Conservation (phyloP, 2,888 invertebrate species). For the Hypercompe scribonia region DNA sequence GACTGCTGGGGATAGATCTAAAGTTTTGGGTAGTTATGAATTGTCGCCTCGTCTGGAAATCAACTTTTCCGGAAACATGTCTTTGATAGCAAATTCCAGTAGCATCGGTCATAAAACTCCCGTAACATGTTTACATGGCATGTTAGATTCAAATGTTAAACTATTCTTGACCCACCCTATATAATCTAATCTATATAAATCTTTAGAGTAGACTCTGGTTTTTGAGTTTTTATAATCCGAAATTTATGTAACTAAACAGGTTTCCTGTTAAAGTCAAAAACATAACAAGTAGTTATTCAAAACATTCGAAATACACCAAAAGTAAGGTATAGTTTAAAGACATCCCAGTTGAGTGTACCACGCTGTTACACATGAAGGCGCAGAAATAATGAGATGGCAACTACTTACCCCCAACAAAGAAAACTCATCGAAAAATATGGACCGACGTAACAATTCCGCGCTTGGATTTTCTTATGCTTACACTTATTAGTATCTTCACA, state of each 20-base stretch:
- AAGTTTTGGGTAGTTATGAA: too few species aligned
- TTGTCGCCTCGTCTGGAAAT: too few species aligned
- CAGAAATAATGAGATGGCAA: slow-evolving; percentile 78
- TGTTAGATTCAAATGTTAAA: too few species aligned
- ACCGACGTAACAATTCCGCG: slow-evolving; percentile 38
- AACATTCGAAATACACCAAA: slow-evolving; percentile 2
- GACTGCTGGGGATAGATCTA: too few species aligned
- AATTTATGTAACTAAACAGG: not conserved
- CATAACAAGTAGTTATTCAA: not conserved
- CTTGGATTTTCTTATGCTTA: not conserved
- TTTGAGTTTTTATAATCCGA: not conserved
- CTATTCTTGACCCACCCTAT: too few species aligned
- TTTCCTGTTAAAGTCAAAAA: not conserved
- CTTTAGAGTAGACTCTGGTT: not conserved
- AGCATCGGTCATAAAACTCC: too few species aligned
- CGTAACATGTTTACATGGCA: too few species aligned
- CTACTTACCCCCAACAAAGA: slow-evolving; percentile 68
- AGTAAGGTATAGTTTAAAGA: slow-evolving; percentile 29
- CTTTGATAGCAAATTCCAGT: too few species aligned
- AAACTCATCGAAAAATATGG: slow-evolving; percentile 53
- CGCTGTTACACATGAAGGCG: slow-evolving; percentile 69
- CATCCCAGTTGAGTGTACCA: slow-evolving; percentile 45
- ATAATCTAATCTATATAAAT: too few species aligned
- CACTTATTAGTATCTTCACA: not conserved
- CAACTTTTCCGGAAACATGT: too few species aligned